Base-by-base conservation (phyloP, 2,888 invertebrate species). In the Dendrolimus pini region DNA sequence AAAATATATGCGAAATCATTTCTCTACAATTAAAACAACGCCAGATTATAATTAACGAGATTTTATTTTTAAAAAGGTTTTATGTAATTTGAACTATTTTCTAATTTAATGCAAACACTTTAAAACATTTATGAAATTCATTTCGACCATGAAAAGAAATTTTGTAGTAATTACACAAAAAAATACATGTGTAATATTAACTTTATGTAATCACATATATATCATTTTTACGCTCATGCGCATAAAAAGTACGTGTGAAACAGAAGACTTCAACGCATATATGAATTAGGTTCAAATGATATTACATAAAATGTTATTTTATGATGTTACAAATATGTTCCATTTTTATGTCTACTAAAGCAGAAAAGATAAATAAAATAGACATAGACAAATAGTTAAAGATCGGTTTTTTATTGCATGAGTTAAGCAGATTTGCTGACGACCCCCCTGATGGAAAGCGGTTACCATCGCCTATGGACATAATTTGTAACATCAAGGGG, bases 201-300 rank as follows among this genome's bases (percentile, higher is more conserved):
- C 47, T 47, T 47, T 47, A 47, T 12, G 12, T 47, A 47, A 47
- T 9, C 9, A 6, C 9, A 47, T 47, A 47, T 47, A 10, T 18
- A 30, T 30, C 30, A 30, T 30, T 9, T 7, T 47, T 47, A 47
- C 6, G 47, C 47, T 9, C 47, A 9, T 12, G 47, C 47, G 47
- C 47, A 47, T 47, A 47, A 47, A 30, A 12, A 47, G 47, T 47
- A 47, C 47, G 47, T 47, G 47, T 10, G 9, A 47, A 47, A 47
- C 12, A 47, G 12, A 47, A 47, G 47, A 47, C 47, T 10, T 47
- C 47, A 56, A 56, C 56, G 56, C 53, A 53, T 42, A 41, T 41
- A 13, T 42, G 41, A 41, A 53, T 56, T 53, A 56, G 54, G 12
- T 56, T 54, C 6, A 54, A 30, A n/a, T 47, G 30, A 3, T 47